These are phyloP conservation scores for Drosophila ercepeae DNA, from an alignment of 1,140 invertebrate genomes.

Conservation along the genomic window DNA sequence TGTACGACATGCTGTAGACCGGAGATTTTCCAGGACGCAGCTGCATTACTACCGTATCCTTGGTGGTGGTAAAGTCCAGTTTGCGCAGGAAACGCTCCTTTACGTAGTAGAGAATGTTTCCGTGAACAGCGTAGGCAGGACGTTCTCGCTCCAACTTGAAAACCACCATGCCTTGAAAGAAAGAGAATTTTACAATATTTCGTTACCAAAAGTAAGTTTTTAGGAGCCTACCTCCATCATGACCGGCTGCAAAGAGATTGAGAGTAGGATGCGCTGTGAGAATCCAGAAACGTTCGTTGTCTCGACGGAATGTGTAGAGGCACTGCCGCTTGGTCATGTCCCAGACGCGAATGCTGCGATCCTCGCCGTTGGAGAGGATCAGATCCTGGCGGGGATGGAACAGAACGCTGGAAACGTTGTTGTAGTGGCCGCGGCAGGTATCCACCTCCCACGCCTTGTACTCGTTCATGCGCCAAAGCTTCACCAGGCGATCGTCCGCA, in stretches of 20 bases:
- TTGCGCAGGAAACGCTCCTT: constrained; percentile 96
- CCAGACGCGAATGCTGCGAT: constrained; percentile 99
- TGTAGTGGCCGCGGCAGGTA: constrained; percentile 99
- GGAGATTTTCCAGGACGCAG: constrained; percentile 92
- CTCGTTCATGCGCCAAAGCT: constrained; percentile 99
- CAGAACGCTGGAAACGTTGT: constrained; percentile 98
- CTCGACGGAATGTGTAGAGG: constrained; percentile 96
- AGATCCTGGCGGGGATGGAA: constrained; percentile 99
- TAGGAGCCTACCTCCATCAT: constrained; percentile 94
- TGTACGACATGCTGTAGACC: constrained; percentile 96
- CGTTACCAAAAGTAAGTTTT: neutral
- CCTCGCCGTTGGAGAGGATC: constrained; percentile 98
- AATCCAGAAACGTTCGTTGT: constrained; percentile 99
- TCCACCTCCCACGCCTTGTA: constrained; percentile 99
- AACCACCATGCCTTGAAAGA: constrained; percentile 85
- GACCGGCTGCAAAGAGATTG: constrained; percentile 96
- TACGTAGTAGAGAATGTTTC: constrained; percentile 97
- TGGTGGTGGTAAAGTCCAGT: constrained; percentile 96
- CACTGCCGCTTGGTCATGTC: constrained; percentile 99
- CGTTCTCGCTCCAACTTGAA: constrained; percentile 96
- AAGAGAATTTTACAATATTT: neutral
- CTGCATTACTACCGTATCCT: constrained; percentile 96
- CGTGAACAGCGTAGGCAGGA: constrained; percentile 97
- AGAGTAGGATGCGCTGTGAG: constrained; percentile 94
- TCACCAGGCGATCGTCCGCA: constrained; percentile 98